Conservation (phyloP, 2,113 vertebrate species). For the Zeus faber region DNA sequence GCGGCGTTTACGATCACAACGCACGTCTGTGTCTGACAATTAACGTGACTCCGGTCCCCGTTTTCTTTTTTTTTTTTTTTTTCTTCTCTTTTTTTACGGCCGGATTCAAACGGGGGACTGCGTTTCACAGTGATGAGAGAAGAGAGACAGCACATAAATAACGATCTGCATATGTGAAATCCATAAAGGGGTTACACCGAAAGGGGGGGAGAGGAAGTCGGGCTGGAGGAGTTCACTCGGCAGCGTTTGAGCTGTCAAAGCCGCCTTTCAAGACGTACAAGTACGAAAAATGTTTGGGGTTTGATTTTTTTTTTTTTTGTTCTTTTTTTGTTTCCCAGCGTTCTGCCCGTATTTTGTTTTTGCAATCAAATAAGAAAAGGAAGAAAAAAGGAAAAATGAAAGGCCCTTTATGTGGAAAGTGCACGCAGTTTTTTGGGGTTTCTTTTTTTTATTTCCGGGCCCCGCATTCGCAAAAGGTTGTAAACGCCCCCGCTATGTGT, state of each 20-base stretch:
- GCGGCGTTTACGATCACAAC: constrained; percentile 74
- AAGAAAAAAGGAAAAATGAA: no score
- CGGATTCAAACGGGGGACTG: constrained; percentile 64
- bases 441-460: no score
- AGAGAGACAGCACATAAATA: constrained; percentile 60
- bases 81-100: constrained; percentile 72
- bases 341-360: no score
- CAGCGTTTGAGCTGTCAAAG: constrained; percentile 55
- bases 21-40: constrained; percentile 70
- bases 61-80: no score
- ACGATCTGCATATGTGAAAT: constrained; percentile 68
- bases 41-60: constrained; percentile 69
- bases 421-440: no score
- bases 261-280: constrained; percentile 21
- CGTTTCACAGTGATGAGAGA: constrained; percentile 66
- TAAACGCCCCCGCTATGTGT: no score
- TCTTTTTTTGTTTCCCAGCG: constrained; percentile 5
- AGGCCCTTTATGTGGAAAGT: no score
- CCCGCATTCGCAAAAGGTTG: no score
- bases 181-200: constrained; percentile 56
- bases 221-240: constrained; percentile 55
- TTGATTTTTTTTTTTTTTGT: constrained; percentile 16
- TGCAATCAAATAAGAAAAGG: no score
- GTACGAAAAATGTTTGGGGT: background rate
- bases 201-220: constrained; percentile 52